Conservation (phyloP, 2,113 vertebrate genomes). For the Parotia lawesii region DNA sequence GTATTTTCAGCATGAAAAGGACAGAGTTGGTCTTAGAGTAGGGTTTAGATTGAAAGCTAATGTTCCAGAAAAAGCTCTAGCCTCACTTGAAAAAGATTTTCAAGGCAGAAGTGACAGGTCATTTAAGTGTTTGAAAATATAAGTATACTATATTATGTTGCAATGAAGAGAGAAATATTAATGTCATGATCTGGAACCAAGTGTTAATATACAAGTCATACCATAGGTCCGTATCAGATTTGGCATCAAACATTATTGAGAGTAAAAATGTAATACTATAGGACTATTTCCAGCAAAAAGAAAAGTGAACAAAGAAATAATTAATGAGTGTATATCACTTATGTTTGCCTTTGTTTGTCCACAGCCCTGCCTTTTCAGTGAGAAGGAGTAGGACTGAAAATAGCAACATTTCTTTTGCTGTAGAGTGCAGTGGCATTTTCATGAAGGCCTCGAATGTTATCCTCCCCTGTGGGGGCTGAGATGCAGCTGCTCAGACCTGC, state of each 20-base stretch:
- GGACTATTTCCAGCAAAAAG: background rate
- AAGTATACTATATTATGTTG: background rate
- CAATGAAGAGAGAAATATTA: background rate
- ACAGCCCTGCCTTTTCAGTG: background rate
- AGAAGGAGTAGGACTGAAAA: background rate
- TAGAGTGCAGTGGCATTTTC: background rate
- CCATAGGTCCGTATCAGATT: background rate
- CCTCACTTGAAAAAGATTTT: background rate
- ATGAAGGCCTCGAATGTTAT: background rate
- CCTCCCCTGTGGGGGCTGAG: background rate
- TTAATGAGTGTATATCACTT: background rate
- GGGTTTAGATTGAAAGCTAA: background rate
- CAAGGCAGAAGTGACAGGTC: background rate
- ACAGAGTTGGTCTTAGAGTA: rapidly evolving
- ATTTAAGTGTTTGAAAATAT: background rate
- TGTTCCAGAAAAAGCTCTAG: background rate
- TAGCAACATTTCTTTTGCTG: background rate
- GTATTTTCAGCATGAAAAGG: background rate
- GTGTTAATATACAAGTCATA: background rate
- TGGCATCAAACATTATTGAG: background rate
- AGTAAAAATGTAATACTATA: background rate
- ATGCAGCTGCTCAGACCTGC: background rate
- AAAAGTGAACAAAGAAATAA: background rate
- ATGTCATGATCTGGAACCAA: background rate
- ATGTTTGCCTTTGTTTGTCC: background rate